Evolutionary conservation across 2,888 invertebrate species (phyloP).

Genomic region (Amphipoea oculea): DNA sequence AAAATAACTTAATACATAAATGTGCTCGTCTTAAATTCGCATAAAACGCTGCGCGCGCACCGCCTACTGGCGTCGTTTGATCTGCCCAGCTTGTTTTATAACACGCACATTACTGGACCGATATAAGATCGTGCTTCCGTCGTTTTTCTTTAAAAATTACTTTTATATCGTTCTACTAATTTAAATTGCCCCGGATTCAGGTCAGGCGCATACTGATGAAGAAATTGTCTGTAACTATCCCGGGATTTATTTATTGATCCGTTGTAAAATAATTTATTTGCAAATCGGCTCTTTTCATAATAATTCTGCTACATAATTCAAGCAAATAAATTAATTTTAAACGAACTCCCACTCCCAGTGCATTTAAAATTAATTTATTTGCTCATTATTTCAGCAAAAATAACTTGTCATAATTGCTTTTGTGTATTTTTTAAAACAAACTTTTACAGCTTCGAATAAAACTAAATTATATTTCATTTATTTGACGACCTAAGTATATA

Average conservation of each 20-base stretch:
- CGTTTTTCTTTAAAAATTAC: conserved; percentile 57
- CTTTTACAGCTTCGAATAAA: conserved; percentile 4
- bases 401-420: conserved; percentile 13
- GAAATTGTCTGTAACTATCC: conserved; percentile 47
- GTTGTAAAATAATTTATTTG: conserved; percentile 50
- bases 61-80: conserved; percentile 61
- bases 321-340: background rate
- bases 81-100: conserved; percentile 58
- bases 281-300: conserved; percentile 39
- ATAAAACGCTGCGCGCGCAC: conserved; percentile 52
- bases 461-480: conserved; percentile 32
- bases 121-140: conserved; percentile 54
- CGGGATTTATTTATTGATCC: conserved; percentile 53
- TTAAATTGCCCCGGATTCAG: conserved; percentile 51
- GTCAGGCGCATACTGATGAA: conserved; percentile 49
- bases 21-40: conserved; percentile 49
- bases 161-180: conserved; percentile 60
- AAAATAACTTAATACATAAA: conserved; percentile 55
- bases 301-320: conserved; percentile 31
- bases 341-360: background rate
- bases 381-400: conserved; percentile 32
- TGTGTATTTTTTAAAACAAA: conserved; percentile 2
- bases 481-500: background rate
- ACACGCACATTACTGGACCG: conserved; percentile 45
- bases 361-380: conserved; percentile 36